Evolutionary conservation across 2,113 vertebrate genomes (phyloP), one percentile per base, ranked within the genome.

Genomic region (human): DNA sequence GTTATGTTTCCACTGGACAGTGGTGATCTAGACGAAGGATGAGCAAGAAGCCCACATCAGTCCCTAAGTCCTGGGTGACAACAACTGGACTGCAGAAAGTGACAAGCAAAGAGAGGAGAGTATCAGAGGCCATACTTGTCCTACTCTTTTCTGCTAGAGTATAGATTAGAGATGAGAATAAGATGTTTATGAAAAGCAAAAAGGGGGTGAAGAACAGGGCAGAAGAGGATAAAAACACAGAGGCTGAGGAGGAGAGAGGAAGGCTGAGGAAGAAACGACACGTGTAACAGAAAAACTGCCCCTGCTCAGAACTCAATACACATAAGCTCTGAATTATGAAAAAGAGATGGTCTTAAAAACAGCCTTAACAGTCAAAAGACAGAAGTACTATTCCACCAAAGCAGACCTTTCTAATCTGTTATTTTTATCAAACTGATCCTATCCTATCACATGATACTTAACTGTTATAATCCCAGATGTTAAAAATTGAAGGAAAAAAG

Each of bases 381-480:
- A 3, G 57, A 72, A 70, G 4, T 52, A 38, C 38, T 94, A 73
- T 82, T 68, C 43, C 72, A 89, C 80, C 55, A 90, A 72, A 61
- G 76, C 16, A 88, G 61, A 79, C 48, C n/a, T 57, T 57, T 57
- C 89, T 73, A 9, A 85, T 35, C 61, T 93, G 35, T 85, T 94
- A 45, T 83, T 70, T 85, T 78, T 59, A 52, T 81, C 70, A 64
- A 35, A 35, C 40, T 45, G 73, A 89, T 73, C 59, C 83, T 57
- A 93, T 82, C 59, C 45, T 75, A 82, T n/a, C 89, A 87, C 43
- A 52, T 14, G 32, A 93, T 81, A 90, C 40, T 81, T 88, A 78
- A 64, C 35, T 50, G 88, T 84, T 78, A 72, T 55, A 87, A 97
- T 66, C 89, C 61, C 68, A 94, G 50, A 90, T 75, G 55, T 45